Evolutionary conservation across 1,140 invertebrate genomes (phyloP), one percentile per base, ranked within the genome.

Genomic region (Aphelenchoides avenae): DNA sequence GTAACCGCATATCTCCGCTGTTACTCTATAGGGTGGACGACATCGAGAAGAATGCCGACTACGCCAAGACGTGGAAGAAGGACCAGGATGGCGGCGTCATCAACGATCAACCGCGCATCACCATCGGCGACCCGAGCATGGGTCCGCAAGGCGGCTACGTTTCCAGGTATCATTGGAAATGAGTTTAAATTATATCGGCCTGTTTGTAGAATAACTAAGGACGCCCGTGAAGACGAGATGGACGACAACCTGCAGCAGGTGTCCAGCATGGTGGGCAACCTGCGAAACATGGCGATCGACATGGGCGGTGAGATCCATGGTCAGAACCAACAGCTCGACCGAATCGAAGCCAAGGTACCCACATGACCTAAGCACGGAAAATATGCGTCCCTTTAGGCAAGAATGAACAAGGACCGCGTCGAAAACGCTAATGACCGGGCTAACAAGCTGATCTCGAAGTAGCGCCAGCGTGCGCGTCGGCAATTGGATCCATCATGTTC

Each of bases 241-340:
- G 80, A 81, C 43, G 80, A 81, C 33, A 81, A 80, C 55, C 64
- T 80, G 67, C 67, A 75, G 59, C 78, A 78, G 49, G 84, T 85
- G 9, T 81, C 80, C 48, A 83, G 82, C 15, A 97, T 98, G 91
- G 88, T 98, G 68, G 91, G 91, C 34, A 97, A 97, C 79, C 82
- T 98, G 71, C 86, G 91, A 66, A 98, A 98, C 81, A 98, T 98
- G 94, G 93, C 94, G 39, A 86, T 97, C 68, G 94, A n/a, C n/a
- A n/a, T n/a, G n/a, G n/a, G n/a, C n/a, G n/a, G n/a, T n/a, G 93
- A 67, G 78, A 84, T 97, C 53, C 88, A 89, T 80, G 91, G 92
- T 79, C 94, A 98, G 83, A 98, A 98, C 79, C 83, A 86, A 74
- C 92, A 96, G 82, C 83, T 98, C 67, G 90, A 93, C 79, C 86